Evolutionary conservation across 2,888 invertebrate genomes (phyloP).

Genomic region (Thereva unica): DNA sequence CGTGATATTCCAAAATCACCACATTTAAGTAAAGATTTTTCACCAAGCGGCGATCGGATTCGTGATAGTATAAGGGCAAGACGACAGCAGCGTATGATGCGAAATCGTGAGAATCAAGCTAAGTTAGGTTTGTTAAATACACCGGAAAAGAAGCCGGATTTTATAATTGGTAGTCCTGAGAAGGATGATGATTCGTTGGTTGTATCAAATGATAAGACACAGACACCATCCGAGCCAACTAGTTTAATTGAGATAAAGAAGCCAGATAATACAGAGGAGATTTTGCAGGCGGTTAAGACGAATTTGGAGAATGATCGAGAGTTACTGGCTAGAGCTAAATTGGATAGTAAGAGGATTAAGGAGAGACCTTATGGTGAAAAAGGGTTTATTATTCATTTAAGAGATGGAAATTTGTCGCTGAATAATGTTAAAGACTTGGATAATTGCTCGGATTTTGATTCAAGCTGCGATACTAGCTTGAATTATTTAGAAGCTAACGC

Average conservation of each 20-base stretch:
- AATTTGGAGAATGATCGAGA: slow-evolving; percentile 46
- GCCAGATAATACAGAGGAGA: slow-evolving; percentile 48
- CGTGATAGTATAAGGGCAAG: slow-evolving; percentile 57
- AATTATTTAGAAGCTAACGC: slow-evolving; percentile 55
- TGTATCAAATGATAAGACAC: slow-evolving; percentile 37
- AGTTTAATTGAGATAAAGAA: slow-evolving; percentile 40
- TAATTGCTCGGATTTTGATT: slow-evolving; percentile 58
- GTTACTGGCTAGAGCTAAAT: slow-evolving; percentile 26
- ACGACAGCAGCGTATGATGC: slow-evolving; percentile 49
- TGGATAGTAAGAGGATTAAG: slow-evolving; percentile 40
- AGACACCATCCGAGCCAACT: slow-evolving; percentile 37
- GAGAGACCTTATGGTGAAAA: slow-evolving; percentile 55
- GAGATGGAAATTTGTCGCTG: slow-evolving; percentile 52
- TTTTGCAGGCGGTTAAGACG: slow-evolving; percentile 51
- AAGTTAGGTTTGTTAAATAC: slow-evolving; percentile 35
- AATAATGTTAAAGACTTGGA: slow-evolving; percentile 56
- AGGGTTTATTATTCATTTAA: slow-evolving; percentile 55
- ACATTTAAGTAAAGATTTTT: slow-evolving; percentile 58
- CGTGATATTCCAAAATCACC: slow-evolving; percentile 57
- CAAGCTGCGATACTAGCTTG: slow-evolving; percentile 57
- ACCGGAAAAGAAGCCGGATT: slow-evolving; percentile 22
- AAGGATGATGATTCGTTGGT: slow-evolving; percentile 10
- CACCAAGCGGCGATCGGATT: slow-evolving; percentile 56
- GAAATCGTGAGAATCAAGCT: slow-evolving; percentile 42
- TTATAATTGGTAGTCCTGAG: neutral